Evolutionary conservation across 2,113 vertebrate species (phyloP).

Genomic region (Ivindomyrus marchei): DNA sequence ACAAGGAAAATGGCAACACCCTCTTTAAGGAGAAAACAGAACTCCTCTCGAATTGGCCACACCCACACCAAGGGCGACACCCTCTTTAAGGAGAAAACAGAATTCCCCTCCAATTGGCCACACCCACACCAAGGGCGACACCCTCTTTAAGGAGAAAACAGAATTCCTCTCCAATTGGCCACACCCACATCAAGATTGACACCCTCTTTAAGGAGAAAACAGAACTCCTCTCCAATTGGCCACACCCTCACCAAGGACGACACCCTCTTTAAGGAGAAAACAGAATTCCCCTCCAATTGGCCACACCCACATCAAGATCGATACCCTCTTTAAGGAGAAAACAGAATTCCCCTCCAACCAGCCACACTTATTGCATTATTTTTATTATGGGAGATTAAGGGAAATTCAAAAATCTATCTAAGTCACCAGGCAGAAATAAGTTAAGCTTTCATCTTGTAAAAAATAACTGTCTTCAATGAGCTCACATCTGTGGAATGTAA

Average conservation of each 20-base stretch:
- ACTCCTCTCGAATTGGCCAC: neutral
- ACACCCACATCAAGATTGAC: neutral
- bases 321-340: too few species aligned
- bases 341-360: neutral
- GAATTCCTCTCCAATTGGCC: neutral
- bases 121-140: too few species aligned
- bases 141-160: too few species aligned
- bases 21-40: neutral
- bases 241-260: neutral
- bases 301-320: too few species aligned
- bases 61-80: neutral
- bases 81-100: neutral
- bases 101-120: neutral
- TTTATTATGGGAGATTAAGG: neutral
- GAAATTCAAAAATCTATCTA: neutral
- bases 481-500: neutral
- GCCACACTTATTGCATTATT: too few species aligned
- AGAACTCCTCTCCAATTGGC: neutral
- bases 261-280: neutral
- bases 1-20: neutral
- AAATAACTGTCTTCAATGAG: neutral
- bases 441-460: neutral
- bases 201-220: neutral
- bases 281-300: too few species aligned
- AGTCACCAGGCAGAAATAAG: neutral